phyloP scores from a whole-genome alignment of 1,140 invertebrate genomes.

The Drosophila parabipectinata region DNA sequence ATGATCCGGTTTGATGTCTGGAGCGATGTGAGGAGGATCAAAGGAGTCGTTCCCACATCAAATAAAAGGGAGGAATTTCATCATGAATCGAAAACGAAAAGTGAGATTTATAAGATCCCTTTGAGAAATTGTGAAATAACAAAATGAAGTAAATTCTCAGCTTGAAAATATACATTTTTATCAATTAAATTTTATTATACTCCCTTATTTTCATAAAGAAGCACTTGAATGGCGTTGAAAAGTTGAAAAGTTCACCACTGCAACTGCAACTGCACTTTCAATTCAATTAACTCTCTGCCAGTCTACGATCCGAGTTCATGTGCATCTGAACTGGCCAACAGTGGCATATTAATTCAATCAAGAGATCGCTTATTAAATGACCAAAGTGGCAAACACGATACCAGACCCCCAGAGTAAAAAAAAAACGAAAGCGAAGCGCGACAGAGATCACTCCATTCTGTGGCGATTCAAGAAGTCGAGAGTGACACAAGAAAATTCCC shows the following conservation, averaged over 20 bases:
- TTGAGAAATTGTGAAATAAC: neutral
- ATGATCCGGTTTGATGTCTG: slow-evolving; percentile 44
- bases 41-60: slow-evolving; percentile 25
- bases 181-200: no score
- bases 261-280: slow-evolving; percentile 53
- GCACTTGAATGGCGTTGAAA: slow-evolving; percentile 28
- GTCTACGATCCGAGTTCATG: slow-evolving; percentile 36
- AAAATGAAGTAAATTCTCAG: neutral
- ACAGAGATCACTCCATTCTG: slow-evolving; percentile 33
- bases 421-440: slow-evolving; percentile 12
- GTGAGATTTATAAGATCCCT: neutral
- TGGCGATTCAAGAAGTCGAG: slow-evolving; percentile 27
- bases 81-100: slow-evolving; percentile 47
- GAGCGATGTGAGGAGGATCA: slow-evolving; percentile 33
- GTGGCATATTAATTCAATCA: slow-evolving; percentile 80
- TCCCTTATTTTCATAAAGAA: neutral
- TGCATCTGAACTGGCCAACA: slow-evolving; percentile 47
- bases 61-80: slow-evolving; percentile 57
- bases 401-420: slow-evolving; percentile 23
- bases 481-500: slow-evolving; percentile 56
- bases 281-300: slow-evolving; percentile 61
- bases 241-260: slow-evolving; percentile 77
- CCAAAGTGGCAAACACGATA: slow-evolving; percentile 73
- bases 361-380: slow-evolving; percentile 75
- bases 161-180: no score